A percentile compares a stretch with the other conserved stretches of the same genome.
Evolutionary conservation across 2,113 vertebrate genomes (phyloP).

Genomic region (Parotia lawesii): DNA sequence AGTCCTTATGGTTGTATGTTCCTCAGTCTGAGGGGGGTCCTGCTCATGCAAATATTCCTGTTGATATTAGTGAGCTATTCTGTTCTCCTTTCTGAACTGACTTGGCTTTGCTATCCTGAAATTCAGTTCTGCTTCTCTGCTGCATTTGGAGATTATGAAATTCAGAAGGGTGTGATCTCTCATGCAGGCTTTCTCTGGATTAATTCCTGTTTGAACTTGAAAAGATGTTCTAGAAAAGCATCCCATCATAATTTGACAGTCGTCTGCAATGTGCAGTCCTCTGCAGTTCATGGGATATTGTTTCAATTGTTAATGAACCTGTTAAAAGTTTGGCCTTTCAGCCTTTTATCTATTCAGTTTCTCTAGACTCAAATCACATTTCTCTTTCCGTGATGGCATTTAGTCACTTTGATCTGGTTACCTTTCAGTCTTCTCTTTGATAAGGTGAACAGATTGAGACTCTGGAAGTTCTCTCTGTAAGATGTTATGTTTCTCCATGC

Average conservation of each 20-base stretch:
- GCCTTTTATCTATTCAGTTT: background rate
- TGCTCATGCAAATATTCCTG: background rate
- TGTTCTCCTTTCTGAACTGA: background rate
- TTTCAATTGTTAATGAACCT: conserved; percentile 39
- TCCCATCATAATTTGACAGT: background rate
- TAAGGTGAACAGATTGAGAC: background rate
- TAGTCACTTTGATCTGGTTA: background rate
- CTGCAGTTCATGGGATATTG: background rate
- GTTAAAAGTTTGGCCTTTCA: conserved; percentile 1
- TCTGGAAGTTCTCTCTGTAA: background rate
- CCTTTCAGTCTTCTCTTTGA: conserved; percentile 18
- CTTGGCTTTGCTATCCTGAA: background rate
- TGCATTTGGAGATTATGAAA: conserved; percentile 7
- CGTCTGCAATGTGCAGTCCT: background rate
- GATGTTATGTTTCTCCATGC: background rate
- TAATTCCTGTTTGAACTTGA: conserved; percentile 37
- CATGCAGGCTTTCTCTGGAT: conserved; percentile 7
- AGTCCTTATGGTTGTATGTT: background rate
- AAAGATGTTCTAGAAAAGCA: conserved; percentile 19
- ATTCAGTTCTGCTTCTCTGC: background rate
- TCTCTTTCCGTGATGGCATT: background rate
- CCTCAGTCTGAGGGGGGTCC: background rate
- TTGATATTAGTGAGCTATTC: background rate
- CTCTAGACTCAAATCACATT: background rate
- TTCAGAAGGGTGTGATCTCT: background rate